phyloP scores from a whole-genome alignment of 2,113 vertebrate species.

The Bubo bubo region DNA sequence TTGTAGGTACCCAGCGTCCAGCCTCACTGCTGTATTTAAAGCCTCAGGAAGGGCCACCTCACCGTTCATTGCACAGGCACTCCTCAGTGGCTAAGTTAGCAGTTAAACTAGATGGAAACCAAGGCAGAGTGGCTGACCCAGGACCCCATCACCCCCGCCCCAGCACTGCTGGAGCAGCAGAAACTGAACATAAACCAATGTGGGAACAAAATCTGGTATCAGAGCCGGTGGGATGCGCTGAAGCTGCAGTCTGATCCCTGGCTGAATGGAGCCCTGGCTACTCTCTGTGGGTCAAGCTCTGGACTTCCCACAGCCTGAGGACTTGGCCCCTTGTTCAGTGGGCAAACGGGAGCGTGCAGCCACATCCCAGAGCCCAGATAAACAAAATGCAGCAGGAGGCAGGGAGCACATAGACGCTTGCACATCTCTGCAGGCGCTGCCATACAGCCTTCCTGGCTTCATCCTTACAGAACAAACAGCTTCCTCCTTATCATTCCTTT shows the following conservation, averaged over 20 bases:
- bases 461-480: not conserved
- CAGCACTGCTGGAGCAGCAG: not conserved
- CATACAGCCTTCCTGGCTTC: not conserved
- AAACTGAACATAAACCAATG: fast-evolving
- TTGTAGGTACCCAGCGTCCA: not conserved
- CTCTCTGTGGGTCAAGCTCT: not conserved
- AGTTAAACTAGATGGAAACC: not conserved
- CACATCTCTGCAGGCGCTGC: not conserved
- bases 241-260: not conserved
- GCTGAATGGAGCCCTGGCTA: not conserved
- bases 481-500: not conserved
- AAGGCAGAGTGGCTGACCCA: not conserved
- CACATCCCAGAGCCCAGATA: fast-evolving
- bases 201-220: not conserved
- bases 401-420: not conserved
- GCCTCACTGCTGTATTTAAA: not conserved
- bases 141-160: fast-evolving
- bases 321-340: too few species aligned
- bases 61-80: not conserved
- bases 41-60: not conserved
- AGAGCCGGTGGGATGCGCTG: not conserved
- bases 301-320: not conserved
- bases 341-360: fast-evolving
- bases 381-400: not conserved
- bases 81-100: fast-evolving